Conservation (phyloP, 2,888 invertebrate genomes). For the Tenodera sinensis region DNA sequence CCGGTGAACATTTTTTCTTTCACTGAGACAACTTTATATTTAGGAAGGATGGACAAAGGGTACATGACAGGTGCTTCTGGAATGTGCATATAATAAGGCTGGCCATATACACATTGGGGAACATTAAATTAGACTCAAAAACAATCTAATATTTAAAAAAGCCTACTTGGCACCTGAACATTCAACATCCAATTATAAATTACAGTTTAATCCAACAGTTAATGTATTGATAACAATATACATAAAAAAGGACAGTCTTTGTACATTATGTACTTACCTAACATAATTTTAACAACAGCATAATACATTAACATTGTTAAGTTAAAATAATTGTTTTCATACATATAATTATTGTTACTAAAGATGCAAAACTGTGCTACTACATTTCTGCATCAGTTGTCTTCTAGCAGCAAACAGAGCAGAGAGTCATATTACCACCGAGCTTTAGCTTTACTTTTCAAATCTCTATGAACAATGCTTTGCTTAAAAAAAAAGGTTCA, state of each 20-base stretch:
- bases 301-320: background rate
- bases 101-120: background rate
- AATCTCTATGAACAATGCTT: too few species aligned
- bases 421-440: background rate
- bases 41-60: background rate
- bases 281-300: background rate
- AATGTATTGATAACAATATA: background rate
- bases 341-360: background rate
- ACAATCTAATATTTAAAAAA: background rate
- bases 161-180: background rate
- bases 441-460: background rate
- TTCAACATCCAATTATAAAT: background rate
- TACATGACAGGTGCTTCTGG: background rate
- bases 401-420: background rate
- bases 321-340: background rate
- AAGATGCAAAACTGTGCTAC: background rate
- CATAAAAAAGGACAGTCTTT: background rate
- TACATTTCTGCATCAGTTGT: background rate
- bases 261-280: background rate
- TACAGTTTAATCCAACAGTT: background rate
- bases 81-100: background rate
- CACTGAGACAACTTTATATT: background rate
- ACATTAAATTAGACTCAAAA: background rate
- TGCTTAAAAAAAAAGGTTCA: background rate
- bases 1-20: background rate